Evolutionary conservation across 92 coral and sea anemone species (phyloP), one percentile per base, ranked within the genome.

Genomic region (Palythoa grandiflora): DNA sequence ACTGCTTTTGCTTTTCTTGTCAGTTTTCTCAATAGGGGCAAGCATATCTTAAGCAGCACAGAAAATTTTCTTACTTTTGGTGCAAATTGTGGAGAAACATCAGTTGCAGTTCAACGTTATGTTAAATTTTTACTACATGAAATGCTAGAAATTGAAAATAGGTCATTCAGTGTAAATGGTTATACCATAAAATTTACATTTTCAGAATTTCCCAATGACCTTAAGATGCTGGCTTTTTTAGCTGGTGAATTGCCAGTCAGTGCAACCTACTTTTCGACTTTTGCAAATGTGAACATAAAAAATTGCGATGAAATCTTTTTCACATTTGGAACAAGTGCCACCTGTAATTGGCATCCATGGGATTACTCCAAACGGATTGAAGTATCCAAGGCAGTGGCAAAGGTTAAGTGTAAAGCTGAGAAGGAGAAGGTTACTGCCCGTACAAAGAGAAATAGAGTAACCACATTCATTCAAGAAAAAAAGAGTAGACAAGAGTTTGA

Each of bases 251-350:
- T 94, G 53, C 59, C 92, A 36, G 89, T 89, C 66, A 91, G 94
- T 89, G 93, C 96, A 44, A 94, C 85, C 38, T 92, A 89, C 86
- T 94, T 94, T 86, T 90, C 97, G 35, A 92, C 95, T 28, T 94
- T 71, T 84, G 93, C 90, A 57, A 86, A 88, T 88, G 93, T 94
- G 61, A 90, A 68, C 89, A 88, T 71, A 9, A 44, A 77, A 0
- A 63, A 94, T 77, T 76, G 91, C 86, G 87, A 84, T 88, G 90
- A 80, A 44, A 44, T 75, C 57, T 13, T 1, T 48, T 84, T 87
- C 37, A 90, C 91, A 28, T 92, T 92, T 90, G 93, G 92, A 36
- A 79, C 57, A 63, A 79, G 38, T 21, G 75, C 40, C 28, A 53
- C 70, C 21, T 52, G 83, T 28, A 57, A 84, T 21, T 92, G 93